Evolutionary conservation across 1,140 invertebrate species (phyloP), one percentile per base, ranked within the genome.

Genomic region (Metopolophium dirhodum): DNA sequence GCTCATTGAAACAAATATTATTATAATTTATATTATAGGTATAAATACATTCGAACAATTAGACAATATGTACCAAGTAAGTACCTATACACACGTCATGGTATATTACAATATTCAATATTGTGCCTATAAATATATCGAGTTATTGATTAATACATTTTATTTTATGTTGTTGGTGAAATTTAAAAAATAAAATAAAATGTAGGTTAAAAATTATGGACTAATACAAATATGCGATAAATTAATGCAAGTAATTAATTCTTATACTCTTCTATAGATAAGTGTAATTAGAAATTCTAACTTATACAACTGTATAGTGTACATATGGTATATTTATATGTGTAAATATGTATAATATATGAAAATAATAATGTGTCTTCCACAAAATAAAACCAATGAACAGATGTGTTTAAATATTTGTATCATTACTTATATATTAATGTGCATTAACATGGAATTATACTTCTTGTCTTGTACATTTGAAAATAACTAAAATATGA

Each of bases 401-500:
- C 61, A 30, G 9, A 68, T 68, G 26, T 68, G 30, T 9, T n/a
- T n/a, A 35, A 77, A 77, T 77, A 7, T 2, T 35, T n/a, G 14
- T 77, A n/a, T n/a, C 30, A 77, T 77, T 77, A 77, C n/a, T 77
- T 77, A 61, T 61, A n/a, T n/a, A n/a, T 20, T 77, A 18, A 77
- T 77, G 61, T 77, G 30, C 4, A 77, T 77, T 77, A 7, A 18
- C 11, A 77, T n/a, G 30, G 61, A 18, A 77, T 35, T 77, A 77
- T 20, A 35, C 61, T 68, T 68, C 61, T 77, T n/a, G n/a, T n/a
- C 7, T 26, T 87, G 30, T 49, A 49, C 30, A 47, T n/a, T 77
- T 4, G 45, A 49, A 87, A 30, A 49, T 49, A 88, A 88, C 26
- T 88, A 51, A 88, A 88, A 88, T 88, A 88, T 47, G 47, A 49